Evolutionary conservation across 2,888 invertebrate species (phyloP).

Genomic region (Leucophenga maculata): DNA sequence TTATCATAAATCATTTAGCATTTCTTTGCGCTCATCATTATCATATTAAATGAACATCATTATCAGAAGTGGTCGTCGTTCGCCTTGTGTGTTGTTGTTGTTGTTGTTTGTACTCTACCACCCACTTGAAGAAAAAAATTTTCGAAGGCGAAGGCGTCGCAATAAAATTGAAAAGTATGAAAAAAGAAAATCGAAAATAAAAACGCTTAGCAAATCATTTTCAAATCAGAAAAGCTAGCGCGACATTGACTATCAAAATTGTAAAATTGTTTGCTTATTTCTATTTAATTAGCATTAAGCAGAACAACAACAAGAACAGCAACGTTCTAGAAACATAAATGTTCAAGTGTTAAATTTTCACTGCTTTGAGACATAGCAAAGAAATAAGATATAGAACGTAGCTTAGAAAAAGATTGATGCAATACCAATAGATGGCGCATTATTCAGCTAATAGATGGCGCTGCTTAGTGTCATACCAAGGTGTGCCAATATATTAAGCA

Average conservation of each 20-base stretch:
- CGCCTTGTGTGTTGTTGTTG: constrained; percentile 6
- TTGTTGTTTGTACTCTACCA: neutral
- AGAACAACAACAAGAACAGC: no score
- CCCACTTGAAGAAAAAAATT: constrained; percentile 7
- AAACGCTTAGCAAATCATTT: constrained; percentile 17
- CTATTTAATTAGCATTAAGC: no score
- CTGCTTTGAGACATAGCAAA: no score
- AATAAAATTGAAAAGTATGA: neutral
- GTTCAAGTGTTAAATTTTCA: no score
- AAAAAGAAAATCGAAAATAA: neutral
- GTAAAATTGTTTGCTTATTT: neutral
- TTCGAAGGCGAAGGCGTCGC: neutral
- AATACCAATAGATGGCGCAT: no score
- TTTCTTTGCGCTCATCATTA: constrained; percentile 14
- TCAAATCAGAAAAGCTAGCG: neutral
- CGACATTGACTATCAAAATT: neutral
- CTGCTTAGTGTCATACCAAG: no score
- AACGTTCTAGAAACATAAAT: no score
- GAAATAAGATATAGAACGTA: no score
- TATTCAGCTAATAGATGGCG: no score
- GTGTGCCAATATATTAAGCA: no score
- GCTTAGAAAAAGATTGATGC: no score
- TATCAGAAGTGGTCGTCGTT: constrained; percentile 11
- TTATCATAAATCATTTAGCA: constrained; percentile 24
- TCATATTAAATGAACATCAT: neutral